A percentile compares a stretch with the other conserved stretches of the same genome.
These are phyloP conservation scores for Drosophila austrosaltans DNA, from an alignment of 2,888 invertebrate genomes.

Conservation along the genomic window DNA sequence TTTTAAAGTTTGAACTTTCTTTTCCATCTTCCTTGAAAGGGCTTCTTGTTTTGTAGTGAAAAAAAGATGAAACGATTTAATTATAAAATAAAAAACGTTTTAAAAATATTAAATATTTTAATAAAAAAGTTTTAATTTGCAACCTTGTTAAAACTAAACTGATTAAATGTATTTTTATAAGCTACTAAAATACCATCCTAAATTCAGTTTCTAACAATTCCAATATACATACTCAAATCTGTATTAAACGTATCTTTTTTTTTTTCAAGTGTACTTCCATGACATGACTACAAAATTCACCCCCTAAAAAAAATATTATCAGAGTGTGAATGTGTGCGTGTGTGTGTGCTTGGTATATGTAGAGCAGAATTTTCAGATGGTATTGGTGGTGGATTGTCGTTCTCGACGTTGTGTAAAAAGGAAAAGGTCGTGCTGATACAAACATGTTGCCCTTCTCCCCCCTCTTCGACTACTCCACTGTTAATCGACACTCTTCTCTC, in stretches of 20 bases:
- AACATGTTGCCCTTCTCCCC: constrained; percentile 12
- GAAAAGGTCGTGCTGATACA: constrained; percentile 35
- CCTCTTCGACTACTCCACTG: background rate
- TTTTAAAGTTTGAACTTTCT: too few species aligned
- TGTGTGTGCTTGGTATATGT: constrained; percentile 41
- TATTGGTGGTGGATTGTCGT: constrained; percentile 46
- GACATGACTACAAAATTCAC: constrained; percentile 51
- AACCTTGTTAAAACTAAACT: too few species aligned
- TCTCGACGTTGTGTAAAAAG: constrained; percentile 11
- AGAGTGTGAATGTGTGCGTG: constrained; percentile 21
- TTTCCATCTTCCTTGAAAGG: too few species aligned
- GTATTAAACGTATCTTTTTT: too few species aligned
- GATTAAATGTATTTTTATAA: too few species aligned
- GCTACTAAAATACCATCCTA: too few species aligned
- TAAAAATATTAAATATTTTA: too few species aligned
- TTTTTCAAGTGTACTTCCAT: constrained; percentile 31
- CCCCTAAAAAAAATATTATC: constrained; percentile 39
- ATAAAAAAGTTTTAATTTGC: too few species aligned
- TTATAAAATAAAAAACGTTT: too few species aligned
- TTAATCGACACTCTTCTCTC: background rate
- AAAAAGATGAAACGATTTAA: too few species aligned
- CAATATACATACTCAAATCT: background rate
- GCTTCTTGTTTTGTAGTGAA: too few species aligned
- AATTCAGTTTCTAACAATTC: too few species aligned
- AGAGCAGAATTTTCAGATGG: constrained; percentile 41